A percentile compares a stretch with the other conserved stretches of the same genome.
Conservation (phyloP, 2,113 vertebrate genomes). For the Hydropotes inermis region DNA sequence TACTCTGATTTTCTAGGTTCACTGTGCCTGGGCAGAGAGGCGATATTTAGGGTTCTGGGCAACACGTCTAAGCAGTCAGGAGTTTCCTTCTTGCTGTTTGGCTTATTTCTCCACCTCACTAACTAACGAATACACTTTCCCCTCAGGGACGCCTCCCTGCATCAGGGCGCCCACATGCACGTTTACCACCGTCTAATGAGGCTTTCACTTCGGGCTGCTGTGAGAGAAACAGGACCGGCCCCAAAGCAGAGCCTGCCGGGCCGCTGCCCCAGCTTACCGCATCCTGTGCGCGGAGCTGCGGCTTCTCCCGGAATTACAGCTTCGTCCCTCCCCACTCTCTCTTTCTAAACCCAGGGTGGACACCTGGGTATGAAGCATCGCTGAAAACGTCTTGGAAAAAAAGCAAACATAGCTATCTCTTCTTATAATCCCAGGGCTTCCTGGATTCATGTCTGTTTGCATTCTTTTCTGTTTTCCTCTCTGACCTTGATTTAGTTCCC, state of each 20-base stretch:
- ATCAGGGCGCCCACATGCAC: not conserved
- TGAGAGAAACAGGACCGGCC: conserved; percentile 25
- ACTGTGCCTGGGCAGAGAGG: not conserved
- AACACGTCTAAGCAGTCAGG: not conserved
- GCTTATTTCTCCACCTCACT: not conserved
- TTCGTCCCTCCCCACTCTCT: not conserved
- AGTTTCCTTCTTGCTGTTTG: not conserved
- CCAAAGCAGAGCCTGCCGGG: not conserved
- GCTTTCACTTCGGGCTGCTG: not conserved
- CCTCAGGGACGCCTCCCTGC: not conserved
- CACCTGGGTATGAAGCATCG: not conserved
- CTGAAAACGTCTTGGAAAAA: not conserved
- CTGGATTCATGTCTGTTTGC: not conserved
- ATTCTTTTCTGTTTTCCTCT: not conserved
- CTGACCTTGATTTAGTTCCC: not conserved
- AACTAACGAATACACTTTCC: not conserved
- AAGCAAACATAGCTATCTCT: not conserved
- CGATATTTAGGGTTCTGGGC: not conserved
- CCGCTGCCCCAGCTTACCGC: not conserved
- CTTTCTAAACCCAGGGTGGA: not conserved
- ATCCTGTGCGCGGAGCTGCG: not conserved
- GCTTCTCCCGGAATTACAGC: not conserved
- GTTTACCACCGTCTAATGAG: not conserved
- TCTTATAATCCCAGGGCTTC: not conserved
- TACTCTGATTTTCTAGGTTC: conserved; percentile 5